Percentiles rank a stretch among this genome's conserved stretches.
phyloP scores from a whole-genome alignment of 2,797 vertebrate genomes.

The Pipistrellus nathusii region DNA sequence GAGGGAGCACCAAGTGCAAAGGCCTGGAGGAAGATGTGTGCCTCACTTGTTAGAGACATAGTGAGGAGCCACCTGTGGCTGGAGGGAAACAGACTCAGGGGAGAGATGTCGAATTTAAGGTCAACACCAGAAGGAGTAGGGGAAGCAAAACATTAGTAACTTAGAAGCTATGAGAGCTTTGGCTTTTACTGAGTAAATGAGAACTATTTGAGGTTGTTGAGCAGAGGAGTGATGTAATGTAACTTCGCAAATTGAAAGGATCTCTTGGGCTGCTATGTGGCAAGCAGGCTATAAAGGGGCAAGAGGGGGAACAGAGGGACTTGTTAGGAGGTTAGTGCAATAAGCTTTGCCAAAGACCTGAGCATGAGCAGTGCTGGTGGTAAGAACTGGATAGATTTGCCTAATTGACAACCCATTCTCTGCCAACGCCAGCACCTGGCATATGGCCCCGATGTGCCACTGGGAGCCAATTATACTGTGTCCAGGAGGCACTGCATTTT shows the following conservation, averaged over 20 bases:
- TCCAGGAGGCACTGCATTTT: conserved; percentile 10
- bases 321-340: conserved; percentile 47
- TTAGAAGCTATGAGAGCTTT: neutral
- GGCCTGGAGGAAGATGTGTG: neutral
- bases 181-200: neutral
- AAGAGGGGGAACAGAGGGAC: neutral
- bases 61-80: neutral
- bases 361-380: neutral
- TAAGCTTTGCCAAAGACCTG: neutral
- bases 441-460: neutral
- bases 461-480: neutral
- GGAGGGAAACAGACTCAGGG: neutral
- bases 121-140: neutral
- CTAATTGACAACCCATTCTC: conserved; percentile 31
- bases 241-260: conserved; percentile 1
- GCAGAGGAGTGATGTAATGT: neutral
- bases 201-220: neutral
- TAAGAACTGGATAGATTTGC: conserved; percentile 31
- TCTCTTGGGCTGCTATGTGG: neutral
- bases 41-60: neutral
- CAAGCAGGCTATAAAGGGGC: conserved; percentile 12
- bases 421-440: conserved; percentile 43
- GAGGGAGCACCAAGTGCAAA: neutral
- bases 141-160: neutral
- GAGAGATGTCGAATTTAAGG: neutral